A percentile compares a stretch with the other conserved stretches of the same genome.
Evolutionary conservation across 2,797 vertebrate species (phyloP).

Genomic region (Peromyscus melanophrys): DNA sequence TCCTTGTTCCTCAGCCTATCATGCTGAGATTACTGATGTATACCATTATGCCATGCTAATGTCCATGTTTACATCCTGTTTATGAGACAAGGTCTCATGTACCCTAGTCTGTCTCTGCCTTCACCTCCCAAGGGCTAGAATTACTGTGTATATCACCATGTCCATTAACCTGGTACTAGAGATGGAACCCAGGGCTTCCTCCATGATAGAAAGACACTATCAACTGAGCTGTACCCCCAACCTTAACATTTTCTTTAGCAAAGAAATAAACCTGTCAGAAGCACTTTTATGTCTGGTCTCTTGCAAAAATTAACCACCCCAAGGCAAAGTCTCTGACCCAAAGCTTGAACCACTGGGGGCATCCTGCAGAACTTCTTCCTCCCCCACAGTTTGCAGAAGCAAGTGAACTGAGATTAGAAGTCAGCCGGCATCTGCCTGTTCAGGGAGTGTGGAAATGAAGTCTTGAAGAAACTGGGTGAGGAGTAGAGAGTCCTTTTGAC

Average conservation of each 20-base stretch:
- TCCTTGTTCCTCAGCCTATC: too few species aligned
- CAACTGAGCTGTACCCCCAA: background rate
- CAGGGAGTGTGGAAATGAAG: constrained; percentile 81
- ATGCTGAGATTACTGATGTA: background rate
- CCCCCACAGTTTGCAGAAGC: constrained; percentile 70
- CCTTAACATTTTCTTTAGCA: background rate
- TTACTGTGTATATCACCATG: background rate
- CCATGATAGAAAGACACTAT: background rate
- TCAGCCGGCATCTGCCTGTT: constrained; percentile 80
- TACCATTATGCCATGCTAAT: background rate
- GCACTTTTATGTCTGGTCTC: background rate
- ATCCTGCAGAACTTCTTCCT: constrained; percentile 79
- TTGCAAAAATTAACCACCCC: constrained; percentile 32
- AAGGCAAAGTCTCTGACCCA: constrained; percentile 4
- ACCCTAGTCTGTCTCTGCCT: background rate
- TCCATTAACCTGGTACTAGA: background rate
- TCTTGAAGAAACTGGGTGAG: constrained; percentile 87
- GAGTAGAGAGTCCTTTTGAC: constrained; percentile 90
- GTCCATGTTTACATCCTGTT: too few species aligned
- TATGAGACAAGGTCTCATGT: background rate
- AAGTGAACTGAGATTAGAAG: constrained; percentile 83
- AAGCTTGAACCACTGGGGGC: constrained; percentile 15
- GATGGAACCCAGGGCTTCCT: background rate
- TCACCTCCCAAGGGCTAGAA: background rate
- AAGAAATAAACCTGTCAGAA: background rate